Conservation (phyloP, 2,888 invertebrate species). For the Chydorus sphaericus region DNA sequence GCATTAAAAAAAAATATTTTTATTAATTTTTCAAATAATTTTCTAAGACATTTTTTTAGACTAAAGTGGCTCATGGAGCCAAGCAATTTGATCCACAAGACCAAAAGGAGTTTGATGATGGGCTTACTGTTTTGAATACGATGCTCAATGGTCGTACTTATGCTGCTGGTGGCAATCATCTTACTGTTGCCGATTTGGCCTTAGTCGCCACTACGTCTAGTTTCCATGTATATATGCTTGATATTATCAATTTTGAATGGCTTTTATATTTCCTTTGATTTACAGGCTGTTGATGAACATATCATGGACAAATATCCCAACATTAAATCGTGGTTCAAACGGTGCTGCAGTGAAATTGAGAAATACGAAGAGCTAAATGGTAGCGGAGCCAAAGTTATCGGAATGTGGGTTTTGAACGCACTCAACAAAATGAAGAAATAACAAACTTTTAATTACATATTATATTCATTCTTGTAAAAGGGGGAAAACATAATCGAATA, state of each 20-base stretch:
- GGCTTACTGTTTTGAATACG: constrained; percentile 50
- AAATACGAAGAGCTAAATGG: constrained; percentile 43
- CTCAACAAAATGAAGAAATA: constrained; percentile 1
- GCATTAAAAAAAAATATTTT: too few relatives aligned
- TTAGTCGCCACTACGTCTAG: constrained; percentile 39
- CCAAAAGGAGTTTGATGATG: constrained; percentile 49
- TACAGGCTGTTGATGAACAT: constrained; percentile 13
- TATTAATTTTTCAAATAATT: too few relatives aligned
- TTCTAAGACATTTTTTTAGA: too few relatives aligned
- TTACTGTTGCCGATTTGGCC: constrained; percentile 64
- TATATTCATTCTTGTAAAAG: not conserved
- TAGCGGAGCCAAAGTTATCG: constrained; percentile 19
- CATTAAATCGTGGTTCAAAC: constrained; percentile 42
- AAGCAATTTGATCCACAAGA: constrained; percentile 42
- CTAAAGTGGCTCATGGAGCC: too few relatives aligned
- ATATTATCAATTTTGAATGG: not conserved
- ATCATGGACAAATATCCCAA: constrained; percentile 9
- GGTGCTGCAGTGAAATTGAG: constrained; percentile 45
- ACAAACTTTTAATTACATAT: not conserved
- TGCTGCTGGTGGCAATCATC: constrained; percentile 50
- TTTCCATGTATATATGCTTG: not conserved
- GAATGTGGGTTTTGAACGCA: constrained; percentile 18
- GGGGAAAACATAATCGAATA: not conserved
- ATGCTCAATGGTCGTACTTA: constrained; percentile 54
- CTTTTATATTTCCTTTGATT: constrained; percentile 14